A percentile compares a stretch with the other conserved stretches of the same genome.
Conservation (phyloP, 2,888 invertebrate genomes). For the Harpagoxenus sublaevis region DNA sequence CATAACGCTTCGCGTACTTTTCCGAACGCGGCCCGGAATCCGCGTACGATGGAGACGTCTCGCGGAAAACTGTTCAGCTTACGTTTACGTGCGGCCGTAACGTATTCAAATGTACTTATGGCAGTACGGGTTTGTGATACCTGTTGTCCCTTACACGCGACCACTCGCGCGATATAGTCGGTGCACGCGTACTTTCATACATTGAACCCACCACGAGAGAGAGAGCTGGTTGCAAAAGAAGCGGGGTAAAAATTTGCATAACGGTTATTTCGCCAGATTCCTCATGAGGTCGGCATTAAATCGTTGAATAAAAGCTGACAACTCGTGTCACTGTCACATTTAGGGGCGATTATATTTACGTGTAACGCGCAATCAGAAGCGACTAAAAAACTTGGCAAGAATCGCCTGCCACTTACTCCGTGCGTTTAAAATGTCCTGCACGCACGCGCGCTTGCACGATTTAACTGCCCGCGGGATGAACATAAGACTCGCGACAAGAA, state of each 20-base stretch:
- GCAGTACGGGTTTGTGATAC: slow-evolving; percentile 25
- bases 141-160: slow-evolving; percentile 45
- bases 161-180: background rate
- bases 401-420: background rate
- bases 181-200: slow-evolving; percentile 9
- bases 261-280: slow-evolving; percentile 24
- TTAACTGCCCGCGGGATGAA: background rate
- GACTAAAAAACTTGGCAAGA: slow-evolving; percentile 19
- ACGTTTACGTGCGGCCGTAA: slow-evolving; percentile 38
- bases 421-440: background rate
- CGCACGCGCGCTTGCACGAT: background rate
- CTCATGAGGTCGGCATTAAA: slow-evolving; percentile 32
- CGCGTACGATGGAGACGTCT: slow-evolving; percentile 28
- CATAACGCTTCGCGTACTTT: slow-evolving; percentile 39
- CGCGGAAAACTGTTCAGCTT: slow-evolving; percentile 27
- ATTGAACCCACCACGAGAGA: background rate
- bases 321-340: slow-evolving; percentile 35
- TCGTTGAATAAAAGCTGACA: slow-evolving; percentile 28
- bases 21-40: slow-evolving; percentile 6
- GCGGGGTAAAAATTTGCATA: slow-evolving; percentile 36
- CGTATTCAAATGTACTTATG: slow-evolving; percentile 46
- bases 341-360: slow-evolving; percentile 4
- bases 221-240: slow-evolving; percentile 13
- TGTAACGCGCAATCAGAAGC: background rate
- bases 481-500: slow-evolving; percentile 15